phyloP scores from a whole-genome alignment of 1,140 invertebrate genomes.

The Calliphora vicina region DNA sequence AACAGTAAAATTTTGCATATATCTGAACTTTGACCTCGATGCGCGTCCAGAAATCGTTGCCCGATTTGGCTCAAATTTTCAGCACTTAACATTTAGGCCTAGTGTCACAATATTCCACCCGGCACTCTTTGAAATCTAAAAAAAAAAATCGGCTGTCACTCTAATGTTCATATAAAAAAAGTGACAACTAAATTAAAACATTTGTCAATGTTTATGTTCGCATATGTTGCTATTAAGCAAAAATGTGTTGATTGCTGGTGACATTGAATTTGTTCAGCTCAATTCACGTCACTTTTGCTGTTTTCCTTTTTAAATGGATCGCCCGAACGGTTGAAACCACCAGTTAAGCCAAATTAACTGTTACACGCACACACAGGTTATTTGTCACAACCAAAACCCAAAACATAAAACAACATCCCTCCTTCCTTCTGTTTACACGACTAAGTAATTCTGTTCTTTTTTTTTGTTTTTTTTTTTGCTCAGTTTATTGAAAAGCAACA shows the following conservation, averaged over 20 bases:
- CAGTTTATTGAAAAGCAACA: neutral
- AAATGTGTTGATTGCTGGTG: conserved; percentile 34
- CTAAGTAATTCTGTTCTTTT: neutral
- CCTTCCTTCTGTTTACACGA: neutral
- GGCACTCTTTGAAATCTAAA: no score
- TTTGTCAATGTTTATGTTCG: conserved; percentile 63
- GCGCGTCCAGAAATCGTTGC: no score
- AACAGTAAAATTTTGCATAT: no score
- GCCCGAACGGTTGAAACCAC: neutral
- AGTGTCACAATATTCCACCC: no score
- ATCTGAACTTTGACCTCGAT: no score
- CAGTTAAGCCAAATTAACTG: conserved; percentile 17
- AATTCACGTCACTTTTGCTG: neutral
- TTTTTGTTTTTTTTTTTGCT: neutral
- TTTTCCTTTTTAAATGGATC: neutral
- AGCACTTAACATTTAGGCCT: no score
- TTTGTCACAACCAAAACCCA: neutral
- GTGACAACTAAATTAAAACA: conserved; percentile 63
- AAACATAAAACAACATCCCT: neutral
- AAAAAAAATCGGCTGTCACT: no score
- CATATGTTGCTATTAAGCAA: conserved; percentile 61
- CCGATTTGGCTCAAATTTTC: no score
- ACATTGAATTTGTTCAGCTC: conserved; percentile 28
- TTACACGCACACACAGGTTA: conserved; percentile 17
- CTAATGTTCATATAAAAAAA: neutral